Conservation (phyloP, 2,113 vertebrate genomes). For the Cisticola juncidis region DNA sequence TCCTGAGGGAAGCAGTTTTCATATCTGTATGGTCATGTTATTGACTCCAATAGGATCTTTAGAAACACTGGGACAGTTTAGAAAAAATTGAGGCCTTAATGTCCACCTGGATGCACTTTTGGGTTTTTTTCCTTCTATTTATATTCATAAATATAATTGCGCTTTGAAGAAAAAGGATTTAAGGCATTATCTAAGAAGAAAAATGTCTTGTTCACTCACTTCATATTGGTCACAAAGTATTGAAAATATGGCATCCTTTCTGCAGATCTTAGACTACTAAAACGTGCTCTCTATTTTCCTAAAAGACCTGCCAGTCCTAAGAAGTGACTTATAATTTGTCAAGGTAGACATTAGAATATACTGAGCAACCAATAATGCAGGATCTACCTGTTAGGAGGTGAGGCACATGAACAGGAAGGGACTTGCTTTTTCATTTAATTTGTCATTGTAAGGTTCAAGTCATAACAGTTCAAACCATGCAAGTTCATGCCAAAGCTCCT, state of each 20-base stretch:
- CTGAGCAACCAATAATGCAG: background rate
- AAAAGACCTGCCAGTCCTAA: background rate
- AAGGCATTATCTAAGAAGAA: background rate
- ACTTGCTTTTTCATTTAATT: background rate
- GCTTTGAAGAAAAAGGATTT: background rate
- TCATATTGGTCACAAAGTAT: background rate
- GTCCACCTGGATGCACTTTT: background rate
- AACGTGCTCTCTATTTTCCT: background rate
- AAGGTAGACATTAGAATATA: background rate
- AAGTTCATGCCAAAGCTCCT: background rate
- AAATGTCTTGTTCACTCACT: background rate
- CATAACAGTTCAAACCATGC: background rate
- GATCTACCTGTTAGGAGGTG: background rate
- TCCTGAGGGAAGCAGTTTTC: background rate
- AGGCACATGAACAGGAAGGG: background rate
- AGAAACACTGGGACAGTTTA: background rate
- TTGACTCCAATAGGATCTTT: background rate
- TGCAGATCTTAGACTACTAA: background rate
- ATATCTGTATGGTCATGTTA: background rate
- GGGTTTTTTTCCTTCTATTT: background rate
- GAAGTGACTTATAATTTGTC: background rate
- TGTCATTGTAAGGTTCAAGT: background rate
- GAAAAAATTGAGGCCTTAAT: background rate
- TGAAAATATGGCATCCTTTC: background rate
- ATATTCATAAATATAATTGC: background rate